Percentiles rank a stretch among this genome's conserved stretches.
Conservation (phyloP, 2,888 invertebrate genomes). For the Coelinius sp. region DNA sequence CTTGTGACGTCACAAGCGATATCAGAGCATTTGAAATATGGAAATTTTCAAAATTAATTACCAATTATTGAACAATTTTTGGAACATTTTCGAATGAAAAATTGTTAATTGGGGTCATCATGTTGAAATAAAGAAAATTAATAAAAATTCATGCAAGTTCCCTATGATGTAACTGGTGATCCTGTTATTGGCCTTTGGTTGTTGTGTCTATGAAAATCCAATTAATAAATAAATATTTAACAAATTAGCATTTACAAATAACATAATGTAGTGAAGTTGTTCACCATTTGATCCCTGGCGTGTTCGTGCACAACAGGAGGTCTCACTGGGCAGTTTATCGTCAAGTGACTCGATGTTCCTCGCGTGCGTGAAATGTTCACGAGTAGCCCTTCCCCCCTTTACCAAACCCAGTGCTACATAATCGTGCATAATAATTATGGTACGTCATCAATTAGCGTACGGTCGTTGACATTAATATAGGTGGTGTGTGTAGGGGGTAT, state of each 20-base stretch:
- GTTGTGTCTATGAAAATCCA: slow-evolving; percentile 3
- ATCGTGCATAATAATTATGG: slow-evolving; percentile 68
- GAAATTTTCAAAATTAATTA: too few species aligned
- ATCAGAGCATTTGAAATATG: too few species aligned
- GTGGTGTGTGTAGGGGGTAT: slow-evolving; percentile 26
- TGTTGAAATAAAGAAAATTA: too few species aligned
- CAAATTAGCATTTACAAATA: slow-evolving; percentile 7
- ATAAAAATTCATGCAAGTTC: too few species aligned
- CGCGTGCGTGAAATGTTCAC: slow-evolving; percentile 43
- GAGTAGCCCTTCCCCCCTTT: slow-evolving; percentile 39
- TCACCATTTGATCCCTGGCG: slow-evolving; percentile 21
- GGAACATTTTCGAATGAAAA: too few species aligned
- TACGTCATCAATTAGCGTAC: slow-evolving; percentile 65
- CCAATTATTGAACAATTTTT: too few species aligned
- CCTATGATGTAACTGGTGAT: slow-evolving; percentile 13
- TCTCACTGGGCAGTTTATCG: slow-evolving; percentile 55
- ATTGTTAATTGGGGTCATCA: too few species aligned
- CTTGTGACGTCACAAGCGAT: too few species aligned
- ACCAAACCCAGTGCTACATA: slow-evolving; percentile 54
- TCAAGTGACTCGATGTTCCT: slow-evolving; percentile 58
- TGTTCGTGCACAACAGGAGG: slow-evolving; percentile 38
- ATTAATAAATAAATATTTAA: slow-evolving; percentile 4
- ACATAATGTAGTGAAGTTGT: slow-evolving; percentile 18
- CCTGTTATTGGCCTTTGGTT: too few species aligned
- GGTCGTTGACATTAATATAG: slow-evolving; percentile 63